Conservation (phyloP, 2,113 vertebrate genomes). For the Pavo muticus region DNA sequence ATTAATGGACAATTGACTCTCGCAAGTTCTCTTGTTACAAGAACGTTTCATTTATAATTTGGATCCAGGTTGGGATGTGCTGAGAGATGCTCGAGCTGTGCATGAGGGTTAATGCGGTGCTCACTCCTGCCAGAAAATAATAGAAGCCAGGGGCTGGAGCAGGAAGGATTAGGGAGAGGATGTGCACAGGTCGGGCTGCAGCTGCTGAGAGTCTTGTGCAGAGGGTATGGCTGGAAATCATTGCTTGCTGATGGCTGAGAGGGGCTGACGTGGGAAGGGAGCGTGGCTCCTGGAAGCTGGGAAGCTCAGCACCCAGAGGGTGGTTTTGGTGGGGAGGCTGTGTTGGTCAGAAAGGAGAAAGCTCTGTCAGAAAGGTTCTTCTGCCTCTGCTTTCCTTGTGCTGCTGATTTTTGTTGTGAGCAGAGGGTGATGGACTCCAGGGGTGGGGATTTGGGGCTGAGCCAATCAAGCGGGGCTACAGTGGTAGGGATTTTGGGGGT, state of each 20-base stretch:
- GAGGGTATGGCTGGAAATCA: conserved; percentile 62
- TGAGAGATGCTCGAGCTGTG: conserved; percentile 51
- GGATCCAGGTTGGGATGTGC: conserved; percentile 8
- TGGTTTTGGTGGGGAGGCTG: not conserved
- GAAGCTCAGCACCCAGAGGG: accelerated
- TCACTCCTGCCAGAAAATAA: conserved; percentile 71
- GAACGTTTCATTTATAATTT: conserved; percentile 23
- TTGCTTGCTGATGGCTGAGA: conserved; percentile 10
- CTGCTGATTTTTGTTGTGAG: not conserved
- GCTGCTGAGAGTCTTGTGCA: conserved; percentile 50
- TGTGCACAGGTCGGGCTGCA: conserved; percentile 54
- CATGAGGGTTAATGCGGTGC: conserved; percentile 24
- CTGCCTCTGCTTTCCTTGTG: not conserved
- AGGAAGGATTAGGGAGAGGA: conserved; percentile 65
- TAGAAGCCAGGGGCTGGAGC: conserved; percentile 61
- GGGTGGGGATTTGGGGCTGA: not conserved
- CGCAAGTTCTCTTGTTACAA: not conserved
- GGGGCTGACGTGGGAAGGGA: not conserved
- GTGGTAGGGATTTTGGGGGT: accelerated
- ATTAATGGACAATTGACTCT: not conserved
- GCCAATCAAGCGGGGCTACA: not conserved
- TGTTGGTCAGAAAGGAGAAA: not conserved
- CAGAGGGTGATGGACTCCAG: not conserved
- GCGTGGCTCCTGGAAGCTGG: not conserved
- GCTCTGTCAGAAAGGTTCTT: accelerated